These are phyloP conservation scores for Coregonus clupeaformis DNA, from an alignment of 2,113 vertebrate genomes.

Conservation along the genomic window DNA sequence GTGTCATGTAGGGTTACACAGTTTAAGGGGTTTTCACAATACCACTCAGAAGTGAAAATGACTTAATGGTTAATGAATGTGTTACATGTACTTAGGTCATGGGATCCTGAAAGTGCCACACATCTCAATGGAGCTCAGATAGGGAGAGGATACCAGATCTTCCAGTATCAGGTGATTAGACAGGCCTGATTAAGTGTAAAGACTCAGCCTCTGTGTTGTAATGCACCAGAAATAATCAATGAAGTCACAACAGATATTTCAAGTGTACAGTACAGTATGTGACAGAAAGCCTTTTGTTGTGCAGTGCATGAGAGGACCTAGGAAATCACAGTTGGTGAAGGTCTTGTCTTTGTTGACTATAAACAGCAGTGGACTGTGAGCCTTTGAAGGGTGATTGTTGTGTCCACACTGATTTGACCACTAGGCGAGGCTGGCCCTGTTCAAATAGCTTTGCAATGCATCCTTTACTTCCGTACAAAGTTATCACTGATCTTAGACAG, in stretches of 20 bases:
- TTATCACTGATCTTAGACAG: no score
- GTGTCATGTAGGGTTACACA: no score
- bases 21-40: no score
- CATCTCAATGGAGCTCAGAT: not conserved
- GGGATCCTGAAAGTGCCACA: not conserved
- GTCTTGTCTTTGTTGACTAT: conserved; percentile 5
- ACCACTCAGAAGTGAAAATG: not conserved
- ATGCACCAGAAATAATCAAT: not conserved
- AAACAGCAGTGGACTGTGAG: not conserved
- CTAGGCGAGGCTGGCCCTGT: not conserved
- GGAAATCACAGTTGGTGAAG: not conserved
- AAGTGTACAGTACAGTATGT: not conserved
- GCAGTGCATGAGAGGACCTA: not conserved
- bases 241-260: not conserved
- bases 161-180: not conserved
- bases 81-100: not conserved
- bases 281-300: not conserved
- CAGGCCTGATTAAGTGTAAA: not conserved
- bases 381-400: not conserved
- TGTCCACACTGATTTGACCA: not conserved
- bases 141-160: not conserved
- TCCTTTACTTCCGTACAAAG: no score
- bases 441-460: not conserved
- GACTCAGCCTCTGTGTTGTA: not conserved
- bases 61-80: not conserved